phyloP scores from a whole-genome alignment of 2,888 invertebrate genomes.

The Auanema sp. region DNA sequence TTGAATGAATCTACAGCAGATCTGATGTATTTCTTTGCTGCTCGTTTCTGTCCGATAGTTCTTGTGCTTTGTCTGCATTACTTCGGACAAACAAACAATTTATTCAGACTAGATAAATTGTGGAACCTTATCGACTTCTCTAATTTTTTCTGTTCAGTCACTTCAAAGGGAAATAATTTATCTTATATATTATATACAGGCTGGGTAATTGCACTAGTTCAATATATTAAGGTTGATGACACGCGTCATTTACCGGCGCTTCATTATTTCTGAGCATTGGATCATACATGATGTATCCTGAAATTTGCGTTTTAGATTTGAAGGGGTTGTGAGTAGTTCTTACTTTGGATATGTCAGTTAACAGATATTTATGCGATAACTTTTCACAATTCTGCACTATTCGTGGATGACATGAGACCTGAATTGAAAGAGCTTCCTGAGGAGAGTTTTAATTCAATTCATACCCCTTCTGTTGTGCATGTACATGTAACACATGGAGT shows the following conservation, averaged over 20 bases:
- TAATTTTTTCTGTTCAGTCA: too few relatives aligned
- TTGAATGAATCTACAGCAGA: too few relatives aligned
- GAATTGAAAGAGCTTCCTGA: constrained; percentile 4
- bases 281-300: constrained; percentile 62
- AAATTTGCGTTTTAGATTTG: constrained; percentile 11
- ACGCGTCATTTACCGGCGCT: constrained; percentile 17
- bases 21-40: too few relatives aligned
- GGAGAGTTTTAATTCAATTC: constrained; percentile 2
- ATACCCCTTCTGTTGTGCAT: constrained; percentile 60
- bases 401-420: constrained; percentile 60
- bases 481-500: constrained; percentile 63
- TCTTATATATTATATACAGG: too few relatives aligned
- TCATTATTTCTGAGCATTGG: constrained; percentile 60
- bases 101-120: too few relatives aligned
- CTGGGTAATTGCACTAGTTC: too few relatives aligned
- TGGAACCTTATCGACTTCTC: too few relatives aligned
- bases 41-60: too few relatives aligned
- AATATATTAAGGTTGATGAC: constrained; percentile 1
- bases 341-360: constrained; percentile 52
- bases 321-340: neutral
- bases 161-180: too few relatives aligned
- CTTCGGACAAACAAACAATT: too few relatives aligned
- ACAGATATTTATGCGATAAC: constrained; percentile 56
- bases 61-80: too few relatives aligned
- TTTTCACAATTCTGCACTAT: constrained; percentile 58